phyloP scores from a whole-genome alignment of 2,113 vertebrate species.

The Chinchilla lanigera region DNA sequence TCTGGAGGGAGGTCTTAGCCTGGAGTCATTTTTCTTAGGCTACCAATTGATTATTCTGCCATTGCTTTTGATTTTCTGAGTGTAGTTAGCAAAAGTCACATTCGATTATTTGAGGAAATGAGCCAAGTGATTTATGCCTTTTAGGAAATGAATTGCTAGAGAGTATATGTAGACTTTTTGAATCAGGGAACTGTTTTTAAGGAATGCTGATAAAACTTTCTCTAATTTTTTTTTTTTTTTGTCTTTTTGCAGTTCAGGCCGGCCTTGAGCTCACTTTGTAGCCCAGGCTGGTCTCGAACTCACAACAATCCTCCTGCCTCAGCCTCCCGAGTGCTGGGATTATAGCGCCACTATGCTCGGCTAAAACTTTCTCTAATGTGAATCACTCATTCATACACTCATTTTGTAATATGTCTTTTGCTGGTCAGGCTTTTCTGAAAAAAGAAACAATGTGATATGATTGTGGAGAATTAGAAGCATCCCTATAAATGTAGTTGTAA shows the following conservation, averaged over 20 bases:
- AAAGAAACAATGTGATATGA: not conserved
- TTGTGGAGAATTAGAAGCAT: slow-evolving; percentile 14
- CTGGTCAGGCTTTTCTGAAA: not conserved
- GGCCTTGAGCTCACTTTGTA: too few species aligned
- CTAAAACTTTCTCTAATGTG: not conserved
- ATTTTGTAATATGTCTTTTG: not conserved
- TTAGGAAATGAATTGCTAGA: not conserved
- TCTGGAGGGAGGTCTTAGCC: slow-evolving; percentile 39
- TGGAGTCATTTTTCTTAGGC: slow-evolving; percentile 18
- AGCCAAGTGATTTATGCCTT: not conserved
- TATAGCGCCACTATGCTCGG: too few species aligned
- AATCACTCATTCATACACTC: not conserved
- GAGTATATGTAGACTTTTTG: not conserved
- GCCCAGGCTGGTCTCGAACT: too few species aligned
- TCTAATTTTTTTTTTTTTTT: too few species aligned
- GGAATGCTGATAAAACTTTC: not conserved
- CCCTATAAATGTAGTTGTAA: not conserved
- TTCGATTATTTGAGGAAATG: slow-evolving; percentile 48
- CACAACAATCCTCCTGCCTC: too few species aligned
- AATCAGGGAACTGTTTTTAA: slow-evolving; percentile 35
- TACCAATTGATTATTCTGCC: slow-evolving; percentile 35
- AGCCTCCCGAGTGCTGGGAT: too few species aligned
- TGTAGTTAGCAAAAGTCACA: not conserved
- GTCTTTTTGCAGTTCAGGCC: too few species aligned
- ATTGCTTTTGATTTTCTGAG: slow-evolving; percentile 37